phyloP scores from a whole-genome alignment of 2,113 vertebrate genomes.

The Rhabdomys dilectus region DNA sequence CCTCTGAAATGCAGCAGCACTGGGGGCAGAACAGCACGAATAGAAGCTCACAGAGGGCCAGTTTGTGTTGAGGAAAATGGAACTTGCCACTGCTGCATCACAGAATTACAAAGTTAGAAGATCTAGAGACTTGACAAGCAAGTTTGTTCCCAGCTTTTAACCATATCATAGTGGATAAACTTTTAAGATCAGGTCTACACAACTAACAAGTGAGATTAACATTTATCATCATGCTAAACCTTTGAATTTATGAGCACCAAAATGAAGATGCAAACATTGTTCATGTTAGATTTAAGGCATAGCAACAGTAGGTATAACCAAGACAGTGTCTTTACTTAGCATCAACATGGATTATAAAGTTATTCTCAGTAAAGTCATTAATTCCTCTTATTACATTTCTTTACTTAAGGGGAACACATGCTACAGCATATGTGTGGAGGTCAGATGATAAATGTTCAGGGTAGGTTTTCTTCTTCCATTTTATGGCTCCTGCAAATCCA shows the following conservation, averaged over 20 bases:
- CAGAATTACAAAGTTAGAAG: not conserved
- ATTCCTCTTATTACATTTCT: not conserved
- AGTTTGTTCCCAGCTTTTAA: not conserved
- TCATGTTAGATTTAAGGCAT: not conserved
- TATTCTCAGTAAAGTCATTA: not conserved
- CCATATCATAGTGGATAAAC: not conserved
- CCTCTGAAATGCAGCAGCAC: not conserved
- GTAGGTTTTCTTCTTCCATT: not conserved
- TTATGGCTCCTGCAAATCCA: not conserved
- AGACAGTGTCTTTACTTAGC: not conserved
- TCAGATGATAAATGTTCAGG: not conserved
- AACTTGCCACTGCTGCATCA: not conserved
- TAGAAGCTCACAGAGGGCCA: not conserved
- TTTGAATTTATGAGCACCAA: not conserved
- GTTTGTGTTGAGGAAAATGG: not conserved
- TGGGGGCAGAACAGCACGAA: not conserved
- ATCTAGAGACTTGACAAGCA: not conserved
- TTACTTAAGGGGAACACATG: not conserved
- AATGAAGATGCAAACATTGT: not conserved
- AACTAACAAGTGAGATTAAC: conserved; percentile 39
- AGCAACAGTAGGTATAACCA: not conserved
- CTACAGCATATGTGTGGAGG: not conserved
- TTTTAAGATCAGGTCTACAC: conserved; percentile 18
- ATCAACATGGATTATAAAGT: not conserved
- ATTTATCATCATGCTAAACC: not conserved